Base-by-base conservation (phyloP, 2,888 invertebrate genomes). In the Drosophila acutilabella region DNA sequence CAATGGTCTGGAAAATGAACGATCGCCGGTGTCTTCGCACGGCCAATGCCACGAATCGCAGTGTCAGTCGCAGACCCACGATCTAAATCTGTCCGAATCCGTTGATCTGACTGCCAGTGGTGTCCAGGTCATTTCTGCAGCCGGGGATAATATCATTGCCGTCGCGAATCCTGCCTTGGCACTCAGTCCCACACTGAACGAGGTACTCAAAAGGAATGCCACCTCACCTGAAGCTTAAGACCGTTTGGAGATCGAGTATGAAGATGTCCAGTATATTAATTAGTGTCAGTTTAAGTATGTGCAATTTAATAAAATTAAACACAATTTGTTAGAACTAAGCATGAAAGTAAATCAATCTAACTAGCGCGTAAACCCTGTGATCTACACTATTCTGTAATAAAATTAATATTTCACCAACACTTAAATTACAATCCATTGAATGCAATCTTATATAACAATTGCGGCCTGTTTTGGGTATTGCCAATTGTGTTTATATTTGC, bases 101-200 rank as follows among this genome's bases (percentile, higher is more conserved):
- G 71, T 80, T 20, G 90, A 89, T 56, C 64, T 80, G 4, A 75
- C 73, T 16, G 51, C 73, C 14, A 81, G 82, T 0, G 80, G 90
- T 23, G 95, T 95, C 0, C 94, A 96, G 93, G 95, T 97, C 72
- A 96, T 97, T 70, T 96, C 97, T 0, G 95, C 97, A 0, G 95
- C 97, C 13, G 97, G 97, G 0, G 96, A 96, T 91, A 96, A 96
- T 91, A 97, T 97, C 89, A 97, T 97, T 81, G 97, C 97, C 0
- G 97, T 97, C 0, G 96, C 97, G 20, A 97, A 97, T 94, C 97
- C 97, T 13, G 97, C 97, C 2, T 93, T 97, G 76, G 95, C 95
- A 14, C 93, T 95, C 91, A 94, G 94, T 67, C 93, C 94, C 6
- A 91, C 92, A 0, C 74, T 93, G 11, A 91, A 91, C 26, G 92